Evolutionary conservation across 1,140 invertebrate genomes (phyloP).

Genomic region (Ephestia elutella): DNA sequence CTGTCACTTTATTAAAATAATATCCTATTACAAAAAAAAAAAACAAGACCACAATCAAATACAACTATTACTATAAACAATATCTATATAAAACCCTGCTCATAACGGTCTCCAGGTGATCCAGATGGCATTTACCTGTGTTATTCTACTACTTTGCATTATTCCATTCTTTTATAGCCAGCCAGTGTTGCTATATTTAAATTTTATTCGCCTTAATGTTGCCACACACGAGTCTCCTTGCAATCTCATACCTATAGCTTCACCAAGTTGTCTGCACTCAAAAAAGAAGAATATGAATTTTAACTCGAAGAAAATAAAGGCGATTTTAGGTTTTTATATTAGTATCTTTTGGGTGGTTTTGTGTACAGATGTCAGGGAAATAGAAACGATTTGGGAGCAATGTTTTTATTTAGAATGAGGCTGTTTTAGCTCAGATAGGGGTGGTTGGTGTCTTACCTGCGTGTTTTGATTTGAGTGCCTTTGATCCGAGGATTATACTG

Average conservation of each 20-base stretch:
- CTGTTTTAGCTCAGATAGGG: conserved; percentile 43
- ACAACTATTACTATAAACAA: neutral
- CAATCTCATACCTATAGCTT: conserved; percentile 60
- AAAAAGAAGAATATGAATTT: neutral
- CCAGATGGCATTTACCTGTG: conserved; percentile 5
- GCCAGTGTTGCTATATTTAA: conserved; percentile 67
- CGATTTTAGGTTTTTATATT: conserved; percentile 9
- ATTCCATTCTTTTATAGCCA: conserved; percentile 61
- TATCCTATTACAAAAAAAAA: neutral
- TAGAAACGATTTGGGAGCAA: conserved; percentile 65
- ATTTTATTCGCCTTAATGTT: conserved; percentile 72
- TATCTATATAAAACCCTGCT: neutral
- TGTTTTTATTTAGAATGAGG: conserved; percentile 71
- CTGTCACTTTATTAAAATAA: too few relatives aligned
- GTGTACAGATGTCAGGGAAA: conserved; percentile 59
- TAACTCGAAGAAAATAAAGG: conserved; percentile 23
- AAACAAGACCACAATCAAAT: neutral
- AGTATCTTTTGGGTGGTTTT: conserved; percentile 19
- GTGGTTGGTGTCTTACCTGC: conserved; percentile 59
- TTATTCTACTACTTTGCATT: conserved; percentile 43
- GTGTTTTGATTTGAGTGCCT: conserved; percentile 46
- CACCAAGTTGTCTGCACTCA: conserved; percentile 21
- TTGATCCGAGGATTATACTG: conserved; percentile 2
- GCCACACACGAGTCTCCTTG: conserved; percentile 61
- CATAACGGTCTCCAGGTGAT: conserved; percentile 5